phyloP scores from a whole-genome alignment of 1,140 invertebrate species.

The Neuroterus valhalla region DNA sequence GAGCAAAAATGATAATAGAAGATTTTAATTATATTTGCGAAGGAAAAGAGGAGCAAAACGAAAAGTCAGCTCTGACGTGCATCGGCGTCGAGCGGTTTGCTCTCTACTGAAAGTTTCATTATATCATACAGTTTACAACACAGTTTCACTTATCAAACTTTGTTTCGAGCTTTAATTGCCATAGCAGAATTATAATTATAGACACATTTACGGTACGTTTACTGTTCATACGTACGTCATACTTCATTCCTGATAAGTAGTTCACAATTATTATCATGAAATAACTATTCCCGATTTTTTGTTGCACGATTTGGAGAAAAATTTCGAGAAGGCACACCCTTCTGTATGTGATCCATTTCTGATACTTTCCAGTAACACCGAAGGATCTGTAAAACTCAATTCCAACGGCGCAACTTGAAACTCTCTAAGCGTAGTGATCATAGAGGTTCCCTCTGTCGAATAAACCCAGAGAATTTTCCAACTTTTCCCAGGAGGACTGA shows the following conservation, averaged over 20 bases:
- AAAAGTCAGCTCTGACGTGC: slow-evolving; percentile 18
- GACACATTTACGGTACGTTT: slow-evolving; percentile 52
- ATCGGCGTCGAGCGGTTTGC: neutral
- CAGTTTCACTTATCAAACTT: slow-evolving; percentile 54
- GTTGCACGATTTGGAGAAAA: slow-evolving; percentile 36
- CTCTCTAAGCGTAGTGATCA: slow-evolving; percentile 45
- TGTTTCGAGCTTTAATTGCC: slow-evolving; percentile 54
- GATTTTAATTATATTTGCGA: slow-evolving; percentile 16
- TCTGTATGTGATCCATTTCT: slow-evolving; percentile 65
- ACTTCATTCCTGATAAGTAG: too few species aligned
- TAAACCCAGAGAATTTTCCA: slow-evolving; percentile 51
- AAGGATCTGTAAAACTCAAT: slow-evolving; percentile 67
- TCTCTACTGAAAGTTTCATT: neutral
- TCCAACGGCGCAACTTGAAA: slow-evolving; percentile 60
- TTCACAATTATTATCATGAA: slow-evolving; percentile 44
- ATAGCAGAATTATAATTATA: slow-evolving; percentile 55
- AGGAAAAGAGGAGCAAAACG: neutral
- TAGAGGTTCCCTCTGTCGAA: slow-evolving; percentile 59
- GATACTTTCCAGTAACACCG: slow-evolving; percentile 63
- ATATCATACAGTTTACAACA: slow-evolving; percentile 39
- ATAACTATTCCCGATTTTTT: slow-evolving; percentile 46
- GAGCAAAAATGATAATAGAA: slow-evolving; percentile 14
- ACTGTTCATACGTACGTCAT: too few species aligned
- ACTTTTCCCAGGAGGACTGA: slow-evolving; percentile 46
- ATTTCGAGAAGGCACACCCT: slow-evolving; percentile 49